Evolutionary conservation across 2,113 vertebrate species (phyloP).

Genomic region (Gavia stellata): DNA sequence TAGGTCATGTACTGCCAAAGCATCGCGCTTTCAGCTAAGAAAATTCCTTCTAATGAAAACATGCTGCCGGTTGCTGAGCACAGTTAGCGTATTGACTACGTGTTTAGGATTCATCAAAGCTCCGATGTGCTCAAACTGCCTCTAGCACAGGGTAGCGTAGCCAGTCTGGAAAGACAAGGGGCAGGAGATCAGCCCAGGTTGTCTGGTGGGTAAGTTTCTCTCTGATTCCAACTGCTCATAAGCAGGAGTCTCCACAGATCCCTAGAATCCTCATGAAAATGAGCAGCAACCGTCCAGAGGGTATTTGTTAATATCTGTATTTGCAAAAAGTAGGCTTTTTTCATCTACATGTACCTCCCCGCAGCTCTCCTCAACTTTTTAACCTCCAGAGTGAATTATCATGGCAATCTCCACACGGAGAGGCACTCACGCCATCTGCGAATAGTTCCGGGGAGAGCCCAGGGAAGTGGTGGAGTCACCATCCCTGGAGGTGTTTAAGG

Average conservation of each 20-base stretch:
- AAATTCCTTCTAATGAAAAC: background rate
- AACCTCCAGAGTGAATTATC: background rate
- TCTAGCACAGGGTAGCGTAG: background rate
- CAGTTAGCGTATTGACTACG: background rate
- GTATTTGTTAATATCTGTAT: background rate
- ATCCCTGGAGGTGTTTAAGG: too few relatives aligned
- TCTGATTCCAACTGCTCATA: background rate
- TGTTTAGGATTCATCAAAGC: background rate
- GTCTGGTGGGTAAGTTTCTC: background rate
- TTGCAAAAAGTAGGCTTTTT: background rate
- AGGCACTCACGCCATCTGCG: accelerated
- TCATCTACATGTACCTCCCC: background rate
- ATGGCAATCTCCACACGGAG: background rate
- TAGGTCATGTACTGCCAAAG: background rate
- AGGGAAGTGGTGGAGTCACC: too few relatives aligned
- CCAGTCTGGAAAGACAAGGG: background rate
- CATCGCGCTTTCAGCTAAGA: background rate
- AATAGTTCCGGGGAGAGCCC: background rate
- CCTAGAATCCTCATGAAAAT: background rate
- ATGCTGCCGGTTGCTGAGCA: background rate
- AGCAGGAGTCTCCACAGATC: background rate
- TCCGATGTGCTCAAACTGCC: background rate
- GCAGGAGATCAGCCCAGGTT: background rate
- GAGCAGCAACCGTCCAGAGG: background rate
- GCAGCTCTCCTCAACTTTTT: background rate